phyloP scores from a whole-genome alignment of 2,888 invertebrate genomes.

The Pycnomerus fuliginosus region DNA sequence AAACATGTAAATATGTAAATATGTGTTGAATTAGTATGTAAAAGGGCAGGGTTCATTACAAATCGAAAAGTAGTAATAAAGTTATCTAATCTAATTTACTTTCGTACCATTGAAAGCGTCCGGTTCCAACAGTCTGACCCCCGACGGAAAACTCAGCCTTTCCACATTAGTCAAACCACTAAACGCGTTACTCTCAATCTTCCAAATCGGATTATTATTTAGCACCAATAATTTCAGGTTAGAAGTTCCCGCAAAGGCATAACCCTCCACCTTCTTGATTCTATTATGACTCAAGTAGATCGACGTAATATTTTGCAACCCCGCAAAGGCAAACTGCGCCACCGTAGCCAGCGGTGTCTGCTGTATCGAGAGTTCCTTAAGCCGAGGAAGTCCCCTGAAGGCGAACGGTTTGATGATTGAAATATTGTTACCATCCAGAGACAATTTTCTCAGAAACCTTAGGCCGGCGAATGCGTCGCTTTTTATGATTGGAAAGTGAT shows the following conservation, averaged over 20 bases:
- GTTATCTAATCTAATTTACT: too few relatives aligned
- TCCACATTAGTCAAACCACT: conserved; percentile 81
- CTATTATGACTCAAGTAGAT: conserved; percentile 61
- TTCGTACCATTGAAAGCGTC: conserved; percentile 82
- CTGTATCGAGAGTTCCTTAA: conserved; percentile 73
- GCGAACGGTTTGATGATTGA: conserved; percentile 80
- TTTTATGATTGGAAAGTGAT: conserved; percentile 77
- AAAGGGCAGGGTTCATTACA: too few relatives aligned
- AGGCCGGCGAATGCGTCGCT: conserved; percentile 83
- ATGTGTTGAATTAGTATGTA: too few relatives aligned
- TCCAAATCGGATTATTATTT: conserved; percentile 80
- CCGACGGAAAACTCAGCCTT: conserved; percentile 80
- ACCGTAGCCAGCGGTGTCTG: conserved; percentile 80
- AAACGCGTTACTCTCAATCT: conserved; percentile 80
- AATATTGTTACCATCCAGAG: conserved; percentile 85
- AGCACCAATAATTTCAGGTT: conserved; percentile 79
- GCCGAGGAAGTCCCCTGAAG: conserved; percentile 77
- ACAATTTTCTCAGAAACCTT: conserved; percentile 76
- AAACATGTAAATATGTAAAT: too few relatives aligned
- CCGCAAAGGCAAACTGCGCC: conserved; percentile 81
- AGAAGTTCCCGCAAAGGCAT: conserved; percentile 85
- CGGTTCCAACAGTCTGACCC: conserved; percentile 72
- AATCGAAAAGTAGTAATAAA: too few relatives aligned
- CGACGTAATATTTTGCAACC: conserved; percentile 78
- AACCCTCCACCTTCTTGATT: conserved; percentile 61